A percentile compares a stretch with the other conserved stretches of the same genome.
Conservation (phyloP, 2,797 vertebrate species). For the Astyanax mexicanus region DNA sequence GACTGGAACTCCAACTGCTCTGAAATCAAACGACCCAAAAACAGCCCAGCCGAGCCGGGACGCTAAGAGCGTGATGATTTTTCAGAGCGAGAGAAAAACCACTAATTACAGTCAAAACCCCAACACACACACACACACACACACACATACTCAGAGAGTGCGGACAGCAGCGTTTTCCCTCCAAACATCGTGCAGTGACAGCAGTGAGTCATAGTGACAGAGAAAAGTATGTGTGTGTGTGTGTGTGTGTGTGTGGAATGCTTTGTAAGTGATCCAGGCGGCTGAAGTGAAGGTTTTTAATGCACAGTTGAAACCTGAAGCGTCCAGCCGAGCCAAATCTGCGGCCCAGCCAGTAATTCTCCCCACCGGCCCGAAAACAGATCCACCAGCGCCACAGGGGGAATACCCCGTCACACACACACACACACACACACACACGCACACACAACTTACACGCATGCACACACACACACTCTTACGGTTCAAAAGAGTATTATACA, state of each 20-base stretch:
- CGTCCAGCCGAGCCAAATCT: slow-evolving; percentile 58
- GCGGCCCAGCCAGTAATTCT: neutral
- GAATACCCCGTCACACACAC: too few relatives aligned
- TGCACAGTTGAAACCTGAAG: slow-evolving; percentile 73
- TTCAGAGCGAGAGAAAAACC: slow-evolving; percentile 70
- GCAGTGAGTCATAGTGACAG: neutral
- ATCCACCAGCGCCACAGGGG: neutral
- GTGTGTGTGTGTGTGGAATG: slow-evolving; percentile 49
- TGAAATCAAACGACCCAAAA: slow-evolving; percentile 47
- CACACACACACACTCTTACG: slow-evolving; percentile 3
- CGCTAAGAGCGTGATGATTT: slow-evolving; percentile 62
- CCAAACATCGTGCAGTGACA: neutral
- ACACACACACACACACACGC: too few relatives aligned
- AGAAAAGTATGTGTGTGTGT: neutral
- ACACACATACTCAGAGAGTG: slow-evolving; percentile 15
- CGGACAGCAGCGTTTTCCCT: neutral
- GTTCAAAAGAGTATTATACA: too few relatives aligned
- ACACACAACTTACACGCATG: too few relatives aligned
- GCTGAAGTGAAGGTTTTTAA: slow-evolving; percentile 67
- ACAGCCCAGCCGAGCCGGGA: slow-evolving; percentile 53
- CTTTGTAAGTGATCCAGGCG: slow-evolving; percentile 74
- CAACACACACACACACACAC: slow-evolving; percentile 56
- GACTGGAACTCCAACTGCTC: slow-evolving; percentile 50
- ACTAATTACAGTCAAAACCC: slow-evolving; percentile 72
- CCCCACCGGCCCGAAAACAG: neutral